Evolutionary conservation across 2,888 invertebrate genomes (phyloP), one percentile per base, ranked within the genome.

Genomic region (Notodonta ziczac): DNA sequence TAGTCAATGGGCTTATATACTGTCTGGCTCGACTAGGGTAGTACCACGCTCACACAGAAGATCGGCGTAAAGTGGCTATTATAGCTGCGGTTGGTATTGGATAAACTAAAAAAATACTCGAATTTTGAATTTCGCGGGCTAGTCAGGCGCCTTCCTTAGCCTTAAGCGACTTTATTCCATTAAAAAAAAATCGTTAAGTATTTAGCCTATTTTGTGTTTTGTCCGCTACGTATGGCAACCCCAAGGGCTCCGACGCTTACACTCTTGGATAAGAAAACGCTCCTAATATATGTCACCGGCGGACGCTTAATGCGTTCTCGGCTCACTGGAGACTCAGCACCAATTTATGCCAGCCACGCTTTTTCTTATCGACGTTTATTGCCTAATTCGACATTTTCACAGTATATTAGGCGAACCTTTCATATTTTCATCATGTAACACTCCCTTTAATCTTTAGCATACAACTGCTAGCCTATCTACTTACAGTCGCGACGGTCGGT

Each of bases 331-430:
- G 81, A 80, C 78, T 84, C 86, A 82, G 84, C 87, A 81, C 85
- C 87, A 87, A 88, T 87, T 86, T 87, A 84, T 85, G 87, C 85
- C 82, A 74, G 70, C 82, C 74, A 80, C 81, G 88, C 85, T 77
- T 86, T 88, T 86, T 87, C 87, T 89, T 88, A 89, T 88, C 89
- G 80, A 81, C 78, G 61, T 83, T 84, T 86, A 85, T 86, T 85
- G 85, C 85, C 83, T 86, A 89, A 88, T 88, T 85, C 85, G 81
- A 76, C 81, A 77, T 86, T 88, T 87, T 88, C 80, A 80, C 85
- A 85, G 80, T 82, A 78, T 82, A 85, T 88, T 88, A 85, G 80
- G 81, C 83, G 79, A 78, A 84, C 81, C 80, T 81, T 78, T 77
- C 77, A 83, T 78, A 80, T 73, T 72, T 74, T 76, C 77, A 77